Evolutionary conservation across 2,888 invertebrate species (phyloP).

Genomic region (Drosophila nigritarsus): DNA sequence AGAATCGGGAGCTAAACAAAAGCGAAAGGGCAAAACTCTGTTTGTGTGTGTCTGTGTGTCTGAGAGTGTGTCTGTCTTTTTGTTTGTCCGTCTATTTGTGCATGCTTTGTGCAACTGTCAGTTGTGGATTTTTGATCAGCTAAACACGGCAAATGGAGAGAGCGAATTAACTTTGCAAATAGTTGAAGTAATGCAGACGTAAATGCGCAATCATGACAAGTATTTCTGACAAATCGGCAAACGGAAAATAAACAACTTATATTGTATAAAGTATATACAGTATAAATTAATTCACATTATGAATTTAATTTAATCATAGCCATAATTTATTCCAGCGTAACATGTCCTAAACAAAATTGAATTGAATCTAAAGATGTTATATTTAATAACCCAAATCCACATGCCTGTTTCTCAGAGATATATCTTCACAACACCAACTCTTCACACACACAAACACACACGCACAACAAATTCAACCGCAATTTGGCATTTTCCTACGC

Average conservation of each 20-base stretch:
- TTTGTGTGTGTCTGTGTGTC: conserved; percentile 3
- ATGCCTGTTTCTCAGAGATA: neutral
- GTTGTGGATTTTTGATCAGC: conserved; percentile 34
- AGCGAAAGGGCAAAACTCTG: conserved; percentile 11
- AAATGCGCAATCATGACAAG: conserved; percentile 1
- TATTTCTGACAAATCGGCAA: neutral
- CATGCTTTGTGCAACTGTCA: conserved; percentile 63
- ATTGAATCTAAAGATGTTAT: neutral
- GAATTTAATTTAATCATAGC: neutral
- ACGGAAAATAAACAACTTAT: neutral
- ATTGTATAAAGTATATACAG: neutral
- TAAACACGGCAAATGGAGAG: neutral
- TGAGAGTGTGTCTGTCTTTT: conserved; percentile 2
- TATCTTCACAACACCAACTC: neutral
- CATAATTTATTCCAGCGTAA: neutral
- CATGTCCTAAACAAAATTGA: neutral
- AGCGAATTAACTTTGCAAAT: conserved; percentile 3
- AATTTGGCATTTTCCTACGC: conserved; percentile 13
- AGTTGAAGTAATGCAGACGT: conserved; percentile 1
- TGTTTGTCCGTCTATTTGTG: neutral
- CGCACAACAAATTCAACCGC: conserved; percentile 17
- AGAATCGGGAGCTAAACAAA: neutral
- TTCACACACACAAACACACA: neutral
- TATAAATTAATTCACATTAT: neutral
- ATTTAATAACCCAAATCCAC: neutral